phyloP scores from a whole-genome alignment of 2,888 invertebrate genomes.

The Candidula unifasciata region DNA sequence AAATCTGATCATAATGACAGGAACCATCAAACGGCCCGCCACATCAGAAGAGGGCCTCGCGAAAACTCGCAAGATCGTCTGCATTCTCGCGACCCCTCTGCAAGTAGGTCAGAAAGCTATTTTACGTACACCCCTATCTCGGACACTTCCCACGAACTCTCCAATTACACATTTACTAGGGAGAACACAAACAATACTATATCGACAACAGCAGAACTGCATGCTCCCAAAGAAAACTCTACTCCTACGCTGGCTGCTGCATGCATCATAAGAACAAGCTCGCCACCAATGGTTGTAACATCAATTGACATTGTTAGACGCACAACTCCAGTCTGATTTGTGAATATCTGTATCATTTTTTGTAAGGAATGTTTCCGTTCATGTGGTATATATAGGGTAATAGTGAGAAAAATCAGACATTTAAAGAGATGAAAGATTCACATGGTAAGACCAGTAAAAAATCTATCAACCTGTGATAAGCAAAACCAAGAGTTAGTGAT shows the following conservation, averaged over 20 bases:
- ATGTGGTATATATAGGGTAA: neutral
- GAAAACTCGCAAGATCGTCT: slow-evolving; percentile 71
- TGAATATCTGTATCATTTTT: neutral
- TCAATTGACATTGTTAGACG: slow-evolving; percentile 66
- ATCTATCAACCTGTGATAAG: too few species aligned
- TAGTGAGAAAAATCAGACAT: neutral
- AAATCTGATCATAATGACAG: slow-evolving; percentile 61
- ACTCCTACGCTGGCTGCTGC: slow-evolving; percentile 22
- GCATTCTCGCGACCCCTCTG: slow-evolving; percentile 72
- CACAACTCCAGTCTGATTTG: slow-evolving; percentile 66
- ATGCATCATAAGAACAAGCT: slow-evolving; percentile 20
- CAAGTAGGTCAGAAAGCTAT: slow-evolving; percentile 75
- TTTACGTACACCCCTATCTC: slow-evolving; percentile 77
- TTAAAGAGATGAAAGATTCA: neutral
- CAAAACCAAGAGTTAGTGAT: too few species aligned
- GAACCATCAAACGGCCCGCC: slow-evolving; percentile 50
- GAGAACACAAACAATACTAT: slow-evolving; percentile 75
- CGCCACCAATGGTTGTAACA: slow-evolving; percentile 53
- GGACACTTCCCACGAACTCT: slow-evolving; percentile 76
- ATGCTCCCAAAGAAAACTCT: slow-evolving; percentile 57
- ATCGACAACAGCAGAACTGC: slow-evolving; percentile 73
- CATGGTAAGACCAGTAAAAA: too few species aligned
- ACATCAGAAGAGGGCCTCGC: slow-evolving; percentile 59
- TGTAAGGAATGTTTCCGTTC: neutral
- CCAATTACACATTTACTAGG: slow-evolving; percentile 75